These are phyloP conservation scores for Eupsilia transversa DNA, from an alignment of 2,888 invertebrate species.

Conservation along the genomic window DNA sequence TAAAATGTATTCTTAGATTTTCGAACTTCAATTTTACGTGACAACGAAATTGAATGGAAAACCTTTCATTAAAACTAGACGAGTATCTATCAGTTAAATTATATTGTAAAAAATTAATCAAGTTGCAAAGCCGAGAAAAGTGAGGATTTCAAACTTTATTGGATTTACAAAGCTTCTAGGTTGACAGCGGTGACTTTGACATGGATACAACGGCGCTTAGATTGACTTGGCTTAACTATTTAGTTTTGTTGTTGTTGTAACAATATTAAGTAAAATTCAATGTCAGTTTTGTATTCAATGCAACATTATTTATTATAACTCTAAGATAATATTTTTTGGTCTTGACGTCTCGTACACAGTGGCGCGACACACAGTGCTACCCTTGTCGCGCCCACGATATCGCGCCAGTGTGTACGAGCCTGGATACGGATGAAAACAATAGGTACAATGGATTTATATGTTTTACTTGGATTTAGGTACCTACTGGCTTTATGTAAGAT, in stretches of 20 bases:
- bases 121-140: conserved; percentile 6
- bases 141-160: conserved; percentile 39
- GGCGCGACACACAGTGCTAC: too few species aligned
- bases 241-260: conserved; percentile 8
- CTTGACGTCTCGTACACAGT: too few species aligned
- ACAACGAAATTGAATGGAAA: not conserved
- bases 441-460: not conserved
- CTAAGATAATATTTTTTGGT: not conserved
- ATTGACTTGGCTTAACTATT: conserved; percentile 38
- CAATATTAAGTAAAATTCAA: not conserved
- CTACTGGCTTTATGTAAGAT: not conserved
- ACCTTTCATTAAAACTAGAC: not conserved
- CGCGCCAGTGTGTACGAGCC: too few species aligned
- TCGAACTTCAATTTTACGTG: not conserved
- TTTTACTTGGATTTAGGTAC: not conserved
- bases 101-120: not conserved
- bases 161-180: conserved; percentile 29
- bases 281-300: not conserved
- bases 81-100: not conserved
- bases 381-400: too few species aligned
- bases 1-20: not conserved
- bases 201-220: conserved; percentile 32
- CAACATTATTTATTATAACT: not conserved
- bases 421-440: not conserved
- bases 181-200: conserved; percentile 51